Conservation (phyloP, 2,888 invertebrate species). For the Cancer borealis region DNA sequence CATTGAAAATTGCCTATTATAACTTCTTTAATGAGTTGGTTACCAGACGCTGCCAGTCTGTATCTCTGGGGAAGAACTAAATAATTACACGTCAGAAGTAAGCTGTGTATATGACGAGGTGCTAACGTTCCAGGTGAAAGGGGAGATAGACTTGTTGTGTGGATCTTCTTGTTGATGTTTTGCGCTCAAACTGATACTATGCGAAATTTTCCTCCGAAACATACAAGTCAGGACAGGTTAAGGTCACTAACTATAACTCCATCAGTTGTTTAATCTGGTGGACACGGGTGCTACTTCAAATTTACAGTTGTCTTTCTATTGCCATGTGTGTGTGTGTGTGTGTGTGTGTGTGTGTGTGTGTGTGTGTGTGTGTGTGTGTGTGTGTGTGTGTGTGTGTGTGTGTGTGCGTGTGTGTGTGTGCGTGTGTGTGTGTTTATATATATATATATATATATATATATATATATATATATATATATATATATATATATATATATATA, state of each 20-base stretch:
- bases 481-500: constrained; percentile 26
- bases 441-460: no score
- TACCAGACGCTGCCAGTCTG: not conserved
- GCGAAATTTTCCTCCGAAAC: not conserved
- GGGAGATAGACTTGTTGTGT: no score
- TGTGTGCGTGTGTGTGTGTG: no score
- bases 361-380: no score
- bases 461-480: constrained; percentile 40
- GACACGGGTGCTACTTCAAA: no score
- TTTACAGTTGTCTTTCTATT: not conserved
- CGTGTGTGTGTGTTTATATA: no score
- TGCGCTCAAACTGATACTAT: not conserved
- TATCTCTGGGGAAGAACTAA: not conserved
- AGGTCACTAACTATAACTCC: no score
- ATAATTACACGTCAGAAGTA: constrained; percentile 23
- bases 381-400: no score
- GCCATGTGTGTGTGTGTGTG: no score
- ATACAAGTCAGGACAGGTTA: no score
- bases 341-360: no score
- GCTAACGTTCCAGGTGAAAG: not conserved
- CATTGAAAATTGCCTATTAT: constrained; percentile 53
- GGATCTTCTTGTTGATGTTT: not conserved
- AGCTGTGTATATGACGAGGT: not conserved
- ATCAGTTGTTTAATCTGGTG: no score
- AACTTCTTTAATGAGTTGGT: constrained; percentile 52